Base-by-base conservation (phyloP, 1,140 invertebrate genomes). In the Drosophila orosa region DNA sequence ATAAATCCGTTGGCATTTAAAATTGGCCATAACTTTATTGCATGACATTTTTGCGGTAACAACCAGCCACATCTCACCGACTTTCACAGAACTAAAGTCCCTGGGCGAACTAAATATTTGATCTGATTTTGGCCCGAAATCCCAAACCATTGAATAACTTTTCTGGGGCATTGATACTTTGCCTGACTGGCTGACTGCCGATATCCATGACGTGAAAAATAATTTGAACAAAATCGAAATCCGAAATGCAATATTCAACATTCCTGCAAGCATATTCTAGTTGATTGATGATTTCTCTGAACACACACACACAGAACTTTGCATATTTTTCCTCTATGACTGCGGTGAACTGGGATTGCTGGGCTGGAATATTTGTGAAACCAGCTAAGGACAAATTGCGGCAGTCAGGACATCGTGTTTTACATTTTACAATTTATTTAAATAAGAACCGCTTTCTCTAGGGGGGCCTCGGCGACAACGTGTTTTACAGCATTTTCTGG, bases 161-260 rank as follows among this genome's bases (percentile, higher is more conserved):
- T 45, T 33, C 39, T 12, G 15, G 22, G n/a, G 31, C 29, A 54
- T 37, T 68, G 31, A 42, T 45, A 67, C 31, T 45, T 33, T 25
- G 19, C 27, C 47, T 13, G 22, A 19, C 27, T 40, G 31, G 10
- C 60, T 42, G 25, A 9, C 19, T 50, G 44, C 19, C 17, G 6
- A 27, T 13, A 19, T 15, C 22, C n/a, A 27, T 44, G 61, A 58
- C 19, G 54, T 45, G 39, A 58, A 72, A 67, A 81, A 62, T 76
- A 44, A 60, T 63, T 68, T 57, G 4, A 52, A 40, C 47, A 47
- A 67, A 81, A 60, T 74, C 29, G 37, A 54, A 60, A 60, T 54
- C 31, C 3, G 44, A 75, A 83, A 79, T 76, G 54, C 75, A 63
- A 83, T 83, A 79, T 75, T 57, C 27, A 48, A 56, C 45, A 79